Percentiles rank a stretch among this genome's conserved stretches.
Conservation (phyloP, 23 tunicate genomes). For the Trididemnum nubilum region DNA sequence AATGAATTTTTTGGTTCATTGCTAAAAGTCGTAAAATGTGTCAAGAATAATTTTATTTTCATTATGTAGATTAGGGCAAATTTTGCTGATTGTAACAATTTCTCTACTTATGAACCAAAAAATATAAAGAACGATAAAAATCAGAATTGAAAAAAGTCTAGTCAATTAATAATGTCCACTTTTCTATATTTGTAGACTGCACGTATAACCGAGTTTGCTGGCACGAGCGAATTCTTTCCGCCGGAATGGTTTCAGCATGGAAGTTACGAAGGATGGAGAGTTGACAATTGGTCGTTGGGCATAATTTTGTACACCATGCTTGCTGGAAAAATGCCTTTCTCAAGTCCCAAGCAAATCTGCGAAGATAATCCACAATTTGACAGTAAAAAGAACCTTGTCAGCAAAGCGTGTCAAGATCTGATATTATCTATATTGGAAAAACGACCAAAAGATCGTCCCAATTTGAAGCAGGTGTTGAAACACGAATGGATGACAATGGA, state of each 20-base stretch:
- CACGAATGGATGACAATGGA: conserved; percentile 75
- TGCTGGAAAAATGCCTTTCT: not conserved
- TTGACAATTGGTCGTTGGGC: not conserved
- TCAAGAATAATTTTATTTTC: no score
- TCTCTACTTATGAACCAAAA: no score
- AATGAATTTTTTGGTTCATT: no score
- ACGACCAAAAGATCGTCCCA: conserved; percentile 51
- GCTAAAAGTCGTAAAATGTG: no score
- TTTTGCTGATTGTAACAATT: no score
- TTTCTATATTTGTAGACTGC: not conserved
- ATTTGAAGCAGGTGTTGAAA: conserved; percentile 37
- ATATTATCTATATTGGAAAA: conserved; percentile 62
- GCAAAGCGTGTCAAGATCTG: conserved; percentile 39
- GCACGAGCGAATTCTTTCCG: not conserved
- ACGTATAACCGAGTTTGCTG: not conserved
- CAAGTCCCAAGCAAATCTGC: not conserved
- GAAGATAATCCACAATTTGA: not conserved
- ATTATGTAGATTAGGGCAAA: no score
- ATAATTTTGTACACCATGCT: not conserved
- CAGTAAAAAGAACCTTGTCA: not conserved
- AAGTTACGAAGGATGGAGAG: not conserved
- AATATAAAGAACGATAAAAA: no score
- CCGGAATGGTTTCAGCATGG: not conserved
- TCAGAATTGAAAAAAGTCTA: no score
- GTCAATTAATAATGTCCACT: no score